Percentiles rank a stretch among this genome's conserved stretches.
Conservation (phyloP, 2,797 vertebrate genomes). For the Silurus aristotelis region DNA sequence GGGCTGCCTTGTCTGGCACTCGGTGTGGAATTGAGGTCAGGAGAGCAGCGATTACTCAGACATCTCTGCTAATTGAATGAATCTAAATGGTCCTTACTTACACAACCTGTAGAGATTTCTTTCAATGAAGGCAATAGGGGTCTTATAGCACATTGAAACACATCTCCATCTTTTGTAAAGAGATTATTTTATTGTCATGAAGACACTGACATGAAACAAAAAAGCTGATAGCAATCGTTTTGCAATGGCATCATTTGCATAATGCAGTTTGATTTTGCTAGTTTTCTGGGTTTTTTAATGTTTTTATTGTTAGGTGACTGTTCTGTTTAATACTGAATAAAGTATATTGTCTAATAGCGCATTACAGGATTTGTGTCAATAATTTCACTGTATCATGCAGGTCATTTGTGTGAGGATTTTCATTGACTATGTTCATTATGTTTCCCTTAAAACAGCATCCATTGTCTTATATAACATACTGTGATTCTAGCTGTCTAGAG, state of each 20-base stretch:
- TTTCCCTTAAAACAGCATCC: not conserved
- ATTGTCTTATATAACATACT: not conserved
- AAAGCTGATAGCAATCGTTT: not conserved
- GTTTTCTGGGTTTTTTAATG: not conserved
- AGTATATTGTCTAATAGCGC: not conserved
- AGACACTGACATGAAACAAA: not conserved
- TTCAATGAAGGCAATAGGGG: constrained; percentile 2
- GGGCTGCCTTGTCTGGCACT: constrained; percentile 21
- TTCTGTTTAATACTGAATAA: no score
- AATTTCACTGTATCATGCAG: constrained; percentile 3
- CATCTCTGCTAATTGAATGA: constrained; percentile 50
- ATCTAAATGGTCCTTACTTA: constrained; percentile 43
- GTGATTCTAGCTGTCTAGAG: constrained; percentile 3
- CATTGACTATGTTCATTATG: not conserved
- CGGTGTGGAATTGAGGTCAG: constrained; percentile 47
- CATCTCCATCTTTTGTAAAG: not conserved
- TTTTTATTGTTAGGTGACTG: not conserved
- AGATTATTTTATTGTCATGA: constrained; percentile 1
- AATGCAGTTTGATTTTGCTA: not conserved
- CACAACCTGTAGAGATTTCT: constrained; percentile 33
- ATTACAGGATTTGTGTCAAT: not conserved
- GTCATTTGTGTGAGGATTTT: not conserved
- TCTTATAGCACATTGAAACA: constrained; percentile 22
- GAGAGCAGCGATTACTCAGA: constrained; percentile 44
- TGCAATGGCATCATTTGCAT: constrained; percentile 19